Base-by-base conservation (phyloP, 2,797 vertebrate genomes). In the Sardinella longiceps region DNA sequence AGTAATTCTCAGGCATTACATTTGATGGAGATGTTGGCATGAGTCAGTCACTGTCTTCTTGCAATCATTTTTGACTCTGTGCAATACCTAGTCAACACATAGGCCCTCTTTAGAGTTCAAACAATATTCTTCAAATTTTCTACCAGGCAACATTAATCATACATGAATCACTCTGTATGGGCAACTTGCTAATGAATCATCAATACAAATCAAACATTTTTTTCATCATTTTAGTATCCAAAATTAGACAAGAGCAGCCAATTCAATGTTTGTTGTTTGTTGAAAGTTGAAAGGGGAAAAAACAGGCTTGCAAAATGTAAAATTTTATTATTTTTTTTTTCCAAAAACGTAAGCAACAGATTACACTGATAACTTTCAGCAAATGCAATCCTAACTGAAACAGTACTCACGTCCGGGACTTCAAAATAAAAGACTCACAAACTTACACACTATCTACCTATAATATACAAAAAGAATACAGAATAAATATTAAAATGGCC, bases 331-430 rank as follows among this genome's bases (percentile, higher is more conserved):
- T 98, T 96, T 97, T 96, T 98, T 98, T 77, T 43, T 98, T 96
- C 96, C 96, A 97, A 98, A 96, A 98, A 97, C 96, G 95, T 97
- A 99, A 96, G 95, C 95, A 96, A 99, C 97, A 99, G 96, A 97
- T 98, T 98, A 99, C 97, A 98, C 97, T 95, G 95, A 96, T 97
- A 97, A 98, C 97, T 98, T 98, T 99, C 98, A 98, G 98, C 98
- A 98, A 98, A 99, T 98, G 97, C 97, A 99, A 97, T 97, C 98
- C 97, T 98, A 99, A 98, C 97, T 97, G 97, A 97, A 99, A 98
- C 97, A 97, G 96, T 97, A 98, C 97, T 96, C 94, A 99, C 96
- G 97, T 98, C 97, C 97, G 96, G 97, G 97, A 97, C 97, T 97
- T 97, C 96, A 97, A 97, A 99, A 98, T 97, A 94, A 99, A 97